Conservation (phyloP, 2,888 invertebrate genomes). For the Trichogramma dendrolimi region DNA sequence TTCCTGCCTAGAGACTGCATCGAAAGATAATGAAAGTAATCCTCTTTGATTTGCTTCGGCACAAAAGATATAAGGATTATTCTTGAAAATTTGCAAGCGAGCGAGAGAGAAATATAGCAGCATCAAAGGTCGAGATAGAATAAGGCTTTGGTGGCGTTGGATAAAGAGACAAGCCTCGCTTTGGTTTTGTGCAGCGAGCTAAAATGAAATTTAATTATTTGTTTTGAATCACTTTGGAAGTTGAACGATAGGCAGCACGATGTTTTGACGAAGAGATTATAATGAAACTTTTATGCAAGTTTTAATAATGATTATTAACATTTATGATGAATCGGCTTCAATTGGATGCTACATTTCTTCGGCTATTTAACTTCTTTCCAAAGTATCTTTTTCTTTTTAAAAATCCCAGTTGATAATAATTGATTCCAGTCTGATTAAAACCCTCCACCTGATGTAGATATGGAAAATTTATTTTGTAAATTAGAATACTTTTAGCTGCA, state of each 20-base stretch:
- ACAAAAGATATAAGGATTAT: constrained; percentile 7
- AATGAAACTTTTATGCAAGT: background rate
- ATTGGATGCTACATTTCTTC: too few relatives aligned
- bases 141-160: too few relatives aligned
- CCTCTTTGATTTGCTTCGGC: constrained; percentile 17
- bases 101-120: background rate
- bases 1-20: background rate
- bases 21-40: constrained; percentile 17
- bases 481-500: too few relatives aligned
- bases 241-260: background rate
- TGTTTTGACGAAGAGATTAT: background rate
- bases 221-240: constrained; percentile 1
- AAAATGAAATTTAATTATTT: constrained; percentile 19
- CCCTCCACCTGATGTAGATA: too few relatives aligned
- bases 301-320: constrained; percentile 1
- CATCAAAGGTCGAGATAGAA: too few relatives aligned
- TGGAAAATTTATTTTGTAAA: too few relatives aligned
- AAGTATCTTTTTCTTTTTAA: too few relatives aligned
- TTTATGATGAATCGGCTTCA: too few relatives aligned
- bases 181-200: background rate
- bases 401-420: too few relatives aligned
- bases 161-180: background rate
- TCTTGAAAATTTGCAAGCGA: constrained; percentile 6
- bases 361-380: too few relatives aligned
- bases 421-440: too few relatives aligned